phyloP scores from a whole-genome alignment of 2,113 vertebrate species.

The Ibidorhyncha struthersii region DNA sequence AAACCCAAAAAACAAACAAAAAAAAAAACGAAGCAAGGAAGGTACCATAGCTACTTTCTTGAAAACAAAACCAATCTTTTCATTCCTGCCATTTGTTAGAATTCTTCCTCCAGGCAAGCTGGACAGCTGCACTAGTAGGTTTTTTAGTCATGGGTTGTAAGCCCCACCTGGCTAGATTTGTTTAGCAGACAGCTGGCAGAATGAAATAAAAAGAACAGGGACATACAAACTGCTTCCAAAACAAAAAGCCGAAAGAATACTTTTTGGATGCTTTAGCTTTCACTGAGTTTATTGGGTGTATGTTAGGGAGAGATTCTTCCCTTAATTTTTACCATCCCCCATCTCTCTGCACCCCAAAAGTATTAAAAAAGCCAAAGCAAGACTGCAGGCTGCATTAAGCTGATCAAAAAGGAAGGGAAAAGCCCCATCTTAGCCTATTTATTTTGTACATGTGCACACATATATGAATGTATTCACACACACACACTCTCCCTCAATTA shows the following conservation, averaged over 20 bases:
- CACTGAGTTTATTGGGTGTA: slow-evolving; percentile 46
- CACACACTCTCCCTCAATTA: slow-evolving; percentile 57
- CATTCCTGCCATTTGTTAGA: slow-evolving; percentile 83
- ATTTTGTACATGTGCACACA: slow-evolving; percentile 33
- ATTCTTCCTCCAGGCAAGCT: slow-evolving; percentile 85
- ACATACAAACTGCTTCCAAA: slow-evolving; percentile 80
- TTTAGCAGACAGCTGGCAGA: slow-evolving; percentile 88
- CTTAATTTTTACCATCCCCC: slow-evolving; percentile 1
- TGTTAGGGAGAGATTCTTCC: not conserved
- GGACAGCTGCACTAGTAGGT: slow-evolving; percentile 86
- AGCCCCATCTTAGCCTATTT: slow-evolving; percentile 37
- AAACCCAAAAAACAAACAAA: not conserved
- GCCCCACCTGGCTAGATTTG: slow-evolving; percentile 88
- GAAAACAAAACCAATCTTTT: slow-evolving; percentile 82
- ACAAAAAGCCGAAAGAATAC: slow-evolving; percentile 77
- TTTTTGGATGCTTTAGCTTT: slow-evolving; percentile 76
- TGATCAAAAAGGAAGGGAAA: slow-evolving; percentile 37
- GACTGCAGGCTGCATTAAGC: slow-evolving; percentile 13
- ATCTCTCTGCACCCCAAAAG: not conserved
- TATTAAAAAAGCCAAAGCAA: not conserved
- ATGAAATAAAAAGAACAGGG: slow-evolving; percentile 83
- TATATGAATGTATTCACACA: not conserved
- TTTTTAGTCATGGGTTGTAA: slow-evolving; percentile 88
- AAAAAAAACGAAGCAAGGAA: slow-evolving; percentile 56
- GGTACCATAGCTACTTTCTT: slow-evolving; percentile 83